These are phyloP conservation scores for Cairina moschata DNA, from an alignment of 2,113 vertebrate genomes.

Conservation along the genomic window DNA sequence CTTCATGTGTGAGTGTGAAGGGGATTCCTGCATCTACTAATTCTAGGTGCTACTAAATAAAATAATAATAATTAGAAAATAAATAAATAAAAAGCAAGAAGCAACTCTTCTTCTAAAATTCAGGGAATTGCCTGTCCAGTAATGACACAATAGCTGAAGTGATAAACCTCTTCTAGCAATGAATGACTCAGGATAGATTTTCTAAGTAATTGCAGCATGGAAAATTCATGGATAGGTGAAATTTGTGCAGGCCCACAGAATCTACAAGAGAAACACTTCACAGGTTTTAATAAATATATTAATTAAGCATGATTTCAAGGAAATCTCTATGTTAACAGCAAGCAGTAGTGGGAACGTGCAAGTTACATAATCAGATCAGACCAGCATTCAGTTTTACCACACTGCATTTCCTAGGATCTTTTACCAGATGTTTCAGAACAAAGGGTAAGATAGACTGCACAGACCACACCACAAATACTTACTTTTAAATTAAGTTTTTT, in stretches of 20 bases:
- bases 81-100: neutral
- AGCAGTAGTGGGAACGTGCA: neutral
- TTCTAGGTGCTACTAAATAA: neutral
- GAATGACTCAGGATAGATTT: neutral
- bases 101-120: neutral
- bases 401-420: neutral
- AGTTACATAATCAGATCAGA: neutral
- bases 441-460: neutral
- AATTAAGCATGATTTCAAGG: neutral
- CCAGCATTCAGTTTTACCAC: neutral
- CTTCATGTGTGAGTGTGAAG: neutral
- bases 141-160: neutral
- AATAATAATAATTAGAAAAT: neutral
- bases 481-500: neutral
- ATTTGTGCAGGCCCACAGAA: neutral
- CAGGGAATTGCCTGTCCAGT: neutral
- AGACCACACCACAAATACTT: neutral
- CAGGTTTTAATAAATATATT: neutral
- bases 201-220: neutral
- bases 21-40: neutral
- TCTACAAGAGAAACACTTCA: neutral
- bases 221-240: neutral
- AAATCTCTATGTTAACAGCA: neutral
- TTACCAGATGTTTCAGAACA: neutral
- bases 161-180: neutral